phyloP scores from a whole-genome alignment of 2,888 invertebrate genomes.

The Mamestra brassicae region DNA sequence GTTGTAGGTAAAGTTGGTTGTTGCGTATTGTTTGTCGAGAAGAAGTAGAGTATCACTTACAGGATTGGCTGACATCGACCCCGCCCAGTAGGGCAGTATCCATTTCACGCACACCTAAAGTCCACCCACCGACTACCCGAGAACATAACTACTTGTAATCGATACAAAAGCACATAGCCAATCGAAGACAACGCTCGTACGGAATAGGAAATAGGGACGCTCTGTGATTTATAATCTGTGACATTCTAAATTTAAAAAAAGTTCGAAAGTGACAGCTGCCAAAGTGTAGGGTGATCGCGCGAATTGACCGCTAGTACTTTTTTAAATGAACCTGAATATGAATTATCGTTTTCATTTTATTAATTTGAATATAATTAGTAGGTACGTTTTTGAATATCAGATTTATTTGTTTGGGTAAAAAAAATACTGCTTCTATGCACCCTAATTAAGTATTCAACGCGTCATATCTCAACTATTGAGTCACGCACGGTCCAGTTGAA shows the following conservation, averaged over 20 bases:
- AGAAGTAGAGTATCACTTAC: conserved; percentile 90
- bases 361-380: conserved; percentile 22
- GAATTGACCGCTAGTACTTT: conserved; percentile 14
- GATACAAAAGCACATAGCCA: conserved; percentile 75
- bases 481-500: conserved; percentile 87
- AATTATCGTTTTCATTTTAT: conserved; percentile 10
- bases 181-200: conserved; percentile 62
- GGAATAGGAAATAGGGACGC: conserved; percentile 49
- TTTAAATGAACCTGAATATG: neutral
- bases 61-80: conserved; percentile 87
- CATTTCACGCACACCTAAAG: conserved; percentile 86
- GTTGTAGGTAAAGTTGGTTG: conserved; percentile 54
- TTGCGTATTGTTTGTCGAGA: conserved; percentile 71
- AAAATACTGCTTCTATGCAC: conserved; percentile 63
- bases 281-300: conserved; percentile 34
- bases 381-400: conserved; percentile 5
- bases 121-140: conserved; percentile 79
- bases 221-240: conserved; percentile 61
- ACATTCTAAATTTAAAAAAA: conserved; percentile 41
- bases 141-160: conserved; percentile 75
- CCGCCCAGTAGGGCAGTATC: conserved; percentile 88
- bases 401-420: conserved; percentile 61
- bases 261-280: conserved; percentile 48
- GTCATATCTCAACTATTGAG: conserved; percentile 64
- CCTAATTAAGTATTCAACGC: conserved; percentile 81